A percentile compares a stretch with the other conserved stretches of the same genome.
These are phyloP conservation scores for Aproaerema taeniolella DNA, from an alignment of 2,888 invertebrate species.

Conservation along the genomic window DNA sequence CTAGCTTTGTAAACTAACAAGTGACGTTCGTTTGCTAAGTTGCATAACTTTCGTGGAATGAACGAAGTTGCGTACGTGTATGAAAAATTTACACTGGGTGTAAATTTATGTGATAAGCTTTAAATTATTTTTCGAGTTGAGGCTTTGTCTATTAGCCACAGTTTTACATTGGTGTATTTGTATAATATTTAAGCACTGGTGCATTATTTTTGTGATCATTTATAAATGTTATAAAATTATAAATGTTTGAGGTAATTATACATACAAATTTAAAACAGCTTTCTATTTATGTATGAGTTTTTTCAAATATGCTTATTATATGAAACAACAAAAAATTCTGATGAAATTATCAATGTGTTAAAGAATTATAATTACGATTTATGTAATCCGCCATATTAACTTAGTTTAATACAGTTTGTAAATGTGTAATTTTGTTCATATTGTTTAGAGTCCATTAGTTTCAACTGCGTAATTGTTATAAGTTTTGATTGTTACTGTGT, in stretches of 20 bases:
- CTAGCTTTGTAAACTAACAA: slow-evolving; percentile 17
- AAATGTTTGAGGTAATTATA: too few species aligned
- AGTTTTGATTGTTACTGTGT: slow-evolving; percentile 33
- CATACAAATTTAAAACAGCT: too few species aligned
- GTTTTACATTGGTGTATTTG: slow-evolving; percentile 46
- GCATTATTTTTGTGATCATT: slow-evolving; percentile 64
- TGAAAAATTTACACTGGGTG: slow-evolving; percentile 44
- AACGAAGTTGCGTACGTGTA: slow-evolving; percentile 27
- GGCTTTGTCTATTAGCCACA: slow-evolving; percentile 35
- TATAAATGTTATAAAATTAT: slow-evolving; percentile 43
- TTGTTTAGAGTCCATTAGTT: slow-evolving; percentile 8
- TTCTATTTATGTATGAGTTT: too few species aligned
- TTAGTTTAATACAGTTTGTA: slow-evolving; percentile 35
- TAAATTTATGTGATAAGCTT: slow-evolving; percentile 66
- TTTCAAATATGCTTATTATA: too few species aligned
- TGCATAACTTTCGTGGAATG: slow-evolving; percentile 20
- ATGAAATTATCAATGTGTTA: too few species aligned
- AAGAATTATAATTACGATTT: too few species aligned
- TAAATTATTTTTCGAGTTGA: slow-evolving; percentile 68
- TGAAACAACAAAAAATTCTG: too few species aligned
- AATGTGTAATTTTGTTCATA: slow-evolving; percentile 28
- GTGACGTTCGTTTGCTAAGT: slow-evolving; percentile 23
- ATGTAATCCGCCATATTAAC: slow-evolving; percentile 51
- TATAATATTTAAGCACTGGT: slow-evolving; percentile 47
- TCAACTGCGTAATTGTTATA: slow-evolving; percentile 21